Evolutionary conservation across 2,888 invertebrate species (phyloP), one percentile per base, ranked within the genome.

Genomic region (Aspidiotus destructor): DNA sequence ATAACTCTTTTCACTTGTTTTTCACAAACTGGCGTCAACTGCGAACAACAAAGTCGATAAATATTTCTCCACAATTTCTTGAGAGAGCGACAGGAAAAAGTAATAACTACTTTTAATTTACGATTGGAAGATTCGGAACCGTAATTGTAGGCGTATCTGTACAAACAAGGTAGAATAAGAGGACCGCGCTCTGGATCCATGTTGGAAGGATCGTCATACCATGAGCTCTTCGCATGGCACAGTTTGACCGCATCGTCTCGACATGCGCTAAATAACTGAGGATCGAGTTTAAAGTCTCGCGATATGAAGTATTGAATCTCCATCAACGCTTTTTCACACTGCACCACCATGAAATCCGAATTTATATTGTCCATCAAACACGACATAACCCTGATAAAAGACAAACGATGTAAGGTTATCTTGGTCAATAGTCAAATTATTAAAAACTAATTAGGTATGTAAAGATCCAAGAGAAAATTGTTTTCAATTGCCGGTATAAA

Each of bases 241-340:
- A 87, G 82, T 68, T 83, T 84, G 6, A 84, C 82, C 3, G 97
- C 96, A 80, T 97, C 96, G 72, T 85, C 84, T 74, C 86, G 88
- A 76, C 98, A 99, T 42, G 88, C 86, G 75, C 86, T 84, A 76
- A 92, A 98, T 57, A 99, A 79, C 73, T 87, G 87, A 0, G 93
- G 89, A 78, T 96, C 95, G 60, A 96, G 79, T 74, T 90, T 92
- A 77, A 93, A 99, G 79, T 98, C 92, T 74, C 99, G 84, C 0
- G 94, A 90, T 71, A 98, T 86, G 78, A 99, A 99, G 78, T 96
- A 99, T 76, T 99, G 96, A 74, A 99, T 93, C 78, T 97, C 93
- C 70, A 98, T 81, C 57, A 99, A 81, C 9, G 93, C 89, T 72
- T 88, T 85, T 80, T 95, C 93, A 80, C 99, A 99, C 15, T 88